phyloP scores from a whole-genome alignment of 2,113 vertebrate species.

The Apteryx mantelli region DNA sequence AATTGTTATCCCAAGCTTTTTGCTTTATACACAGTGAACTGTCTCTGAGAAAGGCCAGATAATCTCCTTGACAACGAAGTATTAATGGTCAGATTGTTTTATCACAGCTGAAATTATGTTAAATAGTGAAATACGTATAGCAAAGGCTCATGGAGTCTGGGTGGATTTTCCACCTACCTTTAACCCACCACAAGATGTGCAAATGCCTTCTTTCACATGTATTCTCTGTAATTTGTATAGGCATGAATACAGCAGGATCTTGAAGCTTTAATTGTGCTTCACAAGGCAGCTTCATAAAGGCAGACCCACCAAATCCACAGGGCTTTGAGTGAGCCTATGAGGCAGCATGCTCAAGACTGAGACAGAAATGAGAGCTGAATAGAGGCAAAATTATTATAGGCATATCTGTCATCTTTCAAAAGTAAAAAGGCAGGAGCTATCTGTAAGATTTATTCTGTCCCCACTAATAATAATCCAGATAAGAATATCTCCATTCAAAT shows the following conservation, averaged over 20 bases:
- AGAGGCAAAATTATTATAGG: background rate
- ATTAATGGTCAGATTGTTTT: background rate
- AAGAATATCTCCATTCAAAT: background rate
- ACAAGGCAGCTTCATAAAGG: background rate
- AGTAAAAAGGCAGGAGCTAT: background rate
- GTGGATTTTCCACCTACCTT: background rate
- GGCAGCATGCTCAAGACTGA: background rate
- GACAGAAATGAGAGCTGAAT: background rate
- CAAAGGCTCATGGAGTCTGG: background rate
- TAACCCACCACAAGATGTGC: background rate
- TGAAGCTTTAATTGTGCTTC: background rate
- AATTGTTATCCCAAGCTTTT: background rate
- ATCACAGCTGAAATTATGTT: background rate
- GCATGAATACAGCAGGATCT: background rate
- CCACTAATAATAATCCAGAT: background rate
- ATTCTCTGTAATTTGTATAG: background rate
- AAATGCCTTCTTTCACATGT: background rate
- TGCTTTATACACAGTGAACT: background rate
- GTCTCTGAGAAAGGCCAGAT: background rate
- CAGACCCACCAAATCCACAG: background rate
- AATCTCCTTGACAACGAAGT: constrained; percentile 35
- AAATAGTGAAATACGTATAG: background rate
- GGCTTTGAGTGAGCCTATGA: background rate
- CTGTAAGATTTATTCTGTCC: background rate
- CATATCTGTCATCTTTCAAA: background rate